These are phyloP conservation scores for Empidonax alnorum DNA, from an alignment of 2,113 vertebrate genomes.

Conservation along the genomic window DNA sequence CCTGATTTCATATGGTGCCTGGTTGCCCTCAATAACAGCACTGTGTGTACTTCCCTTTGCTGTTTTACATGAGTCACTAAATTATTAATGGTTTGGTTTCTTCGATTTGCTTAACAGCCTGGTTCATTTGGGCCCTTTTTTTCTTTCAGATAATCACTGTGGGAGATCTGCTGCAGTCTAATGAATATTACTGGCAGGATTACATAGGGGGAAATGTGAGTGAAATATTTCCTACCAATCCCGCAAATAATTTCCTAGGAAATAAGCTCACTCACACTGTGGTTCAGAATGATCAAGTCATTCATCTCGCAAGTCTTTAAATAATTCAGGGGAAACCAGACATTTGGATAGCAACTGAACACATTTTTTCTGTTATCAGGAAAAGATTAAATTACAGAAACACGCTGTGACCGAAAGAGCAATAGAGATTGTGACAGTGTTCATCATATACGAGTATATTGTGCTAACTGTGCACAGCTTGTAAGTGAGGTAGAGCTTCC, in stretches of 20 bases:
- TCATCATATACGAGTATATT: not conserved
- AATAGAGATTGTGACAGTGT: not conserved
- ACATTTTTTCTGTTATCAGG: constrained; percentile 3
- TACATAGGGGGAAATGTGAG: not conserved
- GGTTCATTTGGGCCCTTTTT: not conserved
- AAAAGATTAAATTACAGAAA: constrained; percentile 43
- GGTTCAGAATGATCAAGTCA: constrained; percentile 4
- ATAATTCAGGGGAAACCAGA: constrained; percentile 29
- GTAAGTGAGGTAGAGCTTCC: not conserved
- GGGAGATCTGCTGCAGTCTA: not conserved
- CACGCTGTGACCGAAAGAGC: not conserved
- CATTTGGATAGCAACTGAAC: not conserved
- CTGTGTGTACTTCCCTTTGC: not conserved
- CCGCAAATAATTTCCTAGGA: constrained; percentile 20
- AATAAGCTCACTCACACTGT: not conserved
- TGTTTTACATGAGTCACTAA: not conserved
- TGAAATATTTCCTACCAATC: not conserved
- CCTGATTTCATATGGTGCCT: not conserved
- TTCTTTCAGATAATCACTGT: not conserved
- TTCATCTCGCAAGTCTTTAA: constrained; percentile 26
- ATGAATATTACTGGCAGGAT: constrained; percentile 1
- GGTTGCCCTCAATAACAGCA: not conserved
- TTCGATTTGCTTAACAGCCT: constrained; percentile 1
- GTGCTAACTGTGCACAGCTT: not conserved
- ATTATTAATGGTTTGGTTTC: not conserved